These are phyloP conservation scores for Chaetops frenatus DNA, from an alignment of 2,113 vertebrate genomes.

Conservation along the genomic window DNA sequence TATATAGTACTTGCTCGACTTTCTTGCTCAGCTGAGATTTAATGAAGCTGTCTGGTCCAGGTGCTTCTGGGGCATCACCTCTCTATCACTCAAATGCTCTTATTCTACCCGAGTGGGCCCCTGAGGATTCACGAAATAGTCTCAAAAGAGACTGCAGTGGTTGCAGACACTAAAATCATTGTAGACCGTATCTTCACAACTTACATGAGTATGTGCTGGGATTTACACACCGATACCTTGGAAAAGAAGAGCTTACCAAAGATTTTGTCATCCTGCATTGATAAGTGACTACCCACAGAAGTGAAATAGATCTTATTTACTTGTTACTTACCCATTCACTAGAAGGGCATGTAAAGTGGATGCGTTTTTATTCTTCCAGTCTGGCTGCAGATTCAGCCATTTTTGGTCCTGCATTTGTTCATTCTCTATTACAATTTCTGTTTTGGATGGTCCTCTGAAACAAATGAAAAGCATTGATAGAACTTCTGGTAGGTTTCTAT, in stretches of 20 bases:
- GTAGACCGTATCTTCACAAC: neutral
- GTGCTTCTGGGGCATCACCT: neutral
- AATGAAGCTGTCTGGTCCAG: neutral
- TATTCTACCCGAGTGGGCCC: neutral
- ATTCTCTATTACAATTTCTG: constrained; percentile 64
- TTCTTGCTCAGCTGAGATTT: neutral
- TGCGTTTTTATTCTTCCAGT: constrained; percentile 75
- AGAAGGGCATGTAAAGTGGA: constrained; percentile 82
- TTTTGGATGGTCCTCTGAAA: constrained; percentile 76
- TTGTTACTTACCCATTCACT: constrained; percentile 78
- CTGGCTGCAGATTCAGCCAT: constrained; percentile 81
- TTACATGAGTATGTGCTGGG: neutral
- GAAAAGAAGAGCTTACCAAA: neutral
- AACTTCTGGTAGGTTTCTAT: neutral
- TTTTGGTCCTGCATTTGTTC: constrained; percentile 67
- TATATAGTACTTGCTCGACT: neutral
- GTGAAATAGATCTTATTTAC: neutral
- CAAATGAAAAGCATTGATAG: neutral
- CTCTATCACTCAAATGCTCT: neutral
- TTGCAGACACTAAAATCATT: neutral
- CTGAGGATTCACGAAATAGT: neutral
- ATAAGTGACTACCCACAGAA: neutral
- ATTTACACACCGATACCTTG: neutral
- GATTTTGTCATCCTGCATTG: neutral
- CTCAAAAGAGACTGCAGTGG: neutral